Base-by-base conservation (phyloP, 2,797 vertebrate genomes). In the Molothrus ater region DNA sequence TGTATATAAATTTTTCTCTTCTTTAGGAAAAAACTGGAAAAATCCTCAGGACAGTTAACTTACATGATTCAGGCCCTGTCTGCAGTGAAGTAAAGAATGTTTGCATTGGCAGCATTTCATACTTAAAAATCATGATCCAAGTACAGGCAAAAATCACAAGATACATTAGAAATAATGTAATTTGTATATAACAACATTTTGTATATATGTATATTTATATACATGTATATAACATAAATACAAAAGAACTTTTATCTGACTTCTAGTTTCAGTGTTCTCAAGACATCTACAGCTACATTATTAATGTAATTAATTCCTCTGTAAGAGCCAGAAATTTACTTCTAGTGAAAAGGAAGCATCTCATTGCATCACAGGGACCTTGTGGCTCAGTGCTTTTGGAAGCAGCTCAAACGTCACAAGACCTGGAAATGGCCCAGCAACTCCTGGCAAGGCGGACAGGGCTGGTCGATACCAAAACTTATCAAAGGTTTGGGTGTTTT, bases 141-240 rank as follows among this genome's bases (percentile, higher is more conserved):
- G 4, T 63, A 72, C 48, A 68, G 10, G 64, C 9, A 81, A 38
- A 78, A 90, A 53, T 47, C 64, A 90, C 21, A 69, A 48, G 36
- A 40, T 4, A n/a, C 26, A 48, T 19, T 71, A 32, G 32, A 88
- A 91, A 79, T 48, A 10, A 24, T 18, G 13, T 21, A 34, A 75
- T 71, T 40, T 75, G 25, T 45, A 43, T 34, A 34, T 22, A 75
- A 56, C 9, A 72, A 5, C n/a, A 74, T 75, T 93, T 93, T 92
- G 61, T 86, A 91, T 74, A 91, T 60, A 47, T 80, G 61, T 82
- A 87, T 91, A 87, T 68, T 63, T 86, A 82, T 70, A 89, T 86
- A 94, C 87, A 88, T 74, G 19, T 72, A 86, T 93, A 90, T 66
- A 92, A 94, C 66, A 92, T 74, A 83, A 76, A 88, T 79, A 13